Conservation (phyloP, 2,113 vertebrate species). For the Campylomormyrus tamandua region DNA sequence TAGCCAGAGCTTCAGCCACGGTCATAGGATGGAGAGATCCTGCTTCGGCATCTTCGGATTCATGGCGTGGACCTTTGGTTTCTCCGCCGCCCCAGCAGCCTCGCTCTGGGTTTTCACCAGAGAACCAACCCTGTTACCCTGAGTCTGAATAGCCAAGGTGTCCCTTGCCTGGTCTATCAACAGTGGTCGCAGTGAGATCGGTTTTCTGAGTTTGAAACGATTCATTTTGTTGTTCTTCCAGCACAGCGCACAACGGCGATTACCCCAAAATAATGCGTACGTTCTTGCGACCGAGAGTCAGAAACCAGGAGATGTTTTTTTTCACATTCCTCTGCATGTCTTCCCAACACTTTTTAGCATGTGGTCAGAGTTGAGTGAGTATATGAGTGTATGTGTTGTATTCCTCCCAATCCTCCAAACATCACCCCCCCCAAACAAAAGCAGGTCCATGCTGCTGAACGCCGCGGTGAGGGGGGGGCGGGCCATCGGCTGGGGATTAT, state of each 20-base stretch:
- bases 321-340: not conserved
- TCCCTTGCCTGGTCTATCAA: not conserved
- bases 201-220: not conserved
- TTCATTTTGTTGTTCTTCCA: not conserved
- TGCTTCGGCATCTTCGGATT: not conserved
- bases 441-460: constrained; percentile 78
- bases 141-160: not conserved
- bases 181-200: not conserved
- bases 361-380: not conserved
- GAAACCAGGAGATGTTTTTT: not conserved
- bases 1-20: constrained; percentile 40
- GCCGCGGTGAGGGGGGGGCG: constrained; percentile 74
- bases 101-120: not conserved
- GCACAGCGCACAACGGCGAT: not conserved
- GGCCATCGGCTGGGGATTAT: constrained; percentile 82
- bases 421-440: constrained; percentile 80
- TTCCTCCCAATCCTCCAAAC: constrained; percentile 73
- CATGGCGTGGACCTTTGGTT: not conserved
- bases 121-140: not conserved
- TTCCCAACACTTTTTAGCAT: not conserved
- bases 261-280: not conserved
- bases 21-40: not conserved
- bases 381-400: constrained; percentile 37
- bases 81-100: not conserved
- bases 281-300: not conserved